Conservation (phyloP, 2,113 vertebrate species). For the Paratilapia polleni region DNA sequence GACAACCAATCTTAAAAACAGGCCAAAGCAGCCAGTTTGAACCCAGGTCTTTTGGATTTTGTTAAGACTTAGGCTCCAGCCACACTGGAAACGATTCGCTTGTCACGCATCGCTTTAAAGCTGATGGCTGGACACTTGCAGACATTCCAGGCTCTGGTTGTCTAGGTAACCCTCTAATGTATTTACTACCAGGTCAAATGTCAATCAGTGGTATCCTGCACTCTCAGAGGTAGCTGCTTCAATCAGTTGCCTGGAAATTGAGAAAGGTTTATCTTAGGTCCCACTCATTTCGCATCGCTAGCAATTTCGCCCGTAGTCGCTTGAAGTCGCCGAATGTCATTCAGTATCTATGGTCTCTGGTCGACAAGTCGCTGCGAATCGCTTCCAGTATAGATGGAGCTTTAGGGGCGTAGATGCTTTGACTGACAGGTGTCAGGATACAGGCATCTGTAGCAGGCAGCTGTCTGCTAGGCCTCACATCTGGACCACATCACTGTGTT, state of each 20-base stretch:
- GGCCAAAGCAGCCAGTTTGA: neutral
- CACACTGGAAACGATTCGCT: neutral
- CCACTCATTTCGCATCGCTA: neutral
- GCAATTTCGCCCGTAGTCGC: fast-evolving
- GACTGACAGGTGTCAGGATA: neutral
- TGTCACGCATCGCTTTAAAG: neutral
- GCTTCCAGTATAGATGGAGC: neutral
- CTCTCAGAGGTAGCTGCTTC: neutral
- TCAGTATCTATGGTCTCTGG: neutral
- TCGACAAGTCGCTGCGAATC: neutral
- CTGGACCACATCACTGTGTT: neutral
- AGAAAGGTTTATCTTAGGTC: neutral
- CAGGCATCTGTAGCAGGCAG: neutral
- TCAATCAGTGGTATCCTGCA: neutral
- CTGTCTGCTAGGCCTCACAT: neutral
- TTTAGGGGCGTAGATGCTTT: neutral
- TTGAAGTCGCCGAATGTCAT: neutral
- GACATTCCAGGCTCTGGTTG: neutral
- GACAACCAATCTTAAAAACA: neutral
- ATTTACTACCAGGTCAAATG: neutral
- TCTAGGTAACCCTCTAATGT: neutral
- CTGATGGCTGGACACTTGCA: neutral
- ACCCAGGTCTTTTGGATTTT: neutral
- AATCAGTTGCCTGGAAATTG: neutral
- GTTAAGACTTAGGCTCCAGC: neutral